Percentiles rank a stretch among this genome's conserved stretches.
Evolutionary conservation across 37 sponge, comb jelly and placozoan genomes (phyloP).

Genomic region (Eunapius fragilis): DNA sequence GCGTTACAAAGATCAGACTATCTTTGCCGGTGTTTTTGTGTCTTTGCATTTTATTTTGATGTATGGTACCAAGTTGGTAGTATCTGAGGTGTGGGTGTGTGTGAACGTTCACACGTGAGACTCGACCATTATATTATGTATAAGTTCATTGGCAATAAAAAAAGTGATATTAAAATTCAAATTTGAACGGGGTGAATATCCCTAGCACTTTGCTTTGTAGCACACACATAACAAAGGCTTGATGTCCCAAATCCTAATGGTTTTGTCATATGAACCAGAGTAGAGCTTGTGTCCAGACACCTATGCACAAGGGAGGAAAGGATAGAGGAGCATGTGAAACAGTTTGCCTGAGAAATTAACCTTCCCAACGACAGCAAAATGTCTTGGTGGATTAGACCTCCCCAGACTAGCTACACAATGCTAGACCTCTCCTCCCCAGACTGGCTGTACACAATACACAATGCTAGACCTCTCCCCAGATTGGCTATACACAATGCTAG

Average conservation of each 20-base stretch:
- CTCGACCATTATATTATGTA: too few species aligned
- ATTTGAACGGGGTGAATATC: background rate
- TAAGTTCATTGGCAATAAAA: too few species aligned
- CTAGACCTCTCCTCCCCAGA: too few species aligned
- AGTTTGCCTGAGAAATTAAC: too few species aligned
- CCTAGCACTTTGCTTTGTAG: background rate
- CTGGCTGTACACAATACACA: too few species aligned
- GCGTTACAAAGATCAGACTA: background rate
- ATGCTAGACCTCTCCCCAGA: too few species aligned
- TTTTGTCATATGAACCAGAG: conserved; percentile 59
- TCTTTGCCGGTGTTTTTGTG: conserved; percentile 4
- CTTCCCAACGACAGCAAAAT: too few species aligned
- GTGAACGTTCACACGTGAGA: too few species aligned
- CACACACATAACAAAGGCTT: background rate
- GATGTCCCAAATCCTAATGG: conserved; percentile 51
- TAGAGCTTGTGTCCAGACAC: conserved; percentile 29
- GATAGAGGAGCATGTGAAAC: background rate
- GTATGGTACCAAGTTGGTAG: background rate
- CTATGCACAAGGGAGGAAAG: background rate
- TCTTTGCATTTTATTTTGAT: conserved; percentile 11
- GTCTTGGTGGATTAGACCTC: too few species aligned
- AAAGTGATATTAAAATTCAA: background rate
- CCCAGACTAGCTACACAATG: too few species aligned
- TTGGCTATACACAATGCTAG: too few species aligned
- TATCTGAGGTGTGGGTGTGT: background rate